Percentiles rank a stretch among this genome's conserved stretches.
Evolutionary conservation across 2,888 invertebrate species (phyloP).

Genomic region (Nomada ruficornis): DNA sequence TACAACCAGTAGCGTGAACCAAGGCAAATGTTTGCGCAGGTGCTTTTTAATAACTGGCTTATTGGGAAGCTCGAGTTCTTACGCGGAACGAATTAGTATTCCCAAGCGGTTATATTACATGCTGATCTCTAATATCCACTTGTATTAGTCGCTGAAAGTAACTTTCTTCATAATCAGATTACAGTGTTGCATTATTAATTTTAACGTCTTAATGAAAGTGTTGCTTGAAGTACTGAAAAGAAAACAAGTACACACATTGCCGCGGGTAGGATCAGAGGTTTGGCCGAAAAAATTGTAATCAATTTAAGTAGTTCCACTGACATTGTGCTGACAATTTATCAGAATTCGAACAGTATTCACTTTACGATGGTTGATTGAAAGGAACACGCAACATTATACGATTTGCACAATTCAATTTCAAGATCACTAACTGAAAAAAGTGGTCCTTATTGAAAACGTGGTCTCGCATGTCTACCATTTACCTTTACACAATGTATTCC

Average conservation of each 20-base stretch:
- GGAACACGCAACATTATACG: no score
- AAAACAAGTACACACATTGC: no score
- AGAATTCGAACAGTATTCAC: no score
- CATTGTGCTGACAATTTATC: no score
- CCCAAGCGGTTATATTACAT: conserved; percentile 11
- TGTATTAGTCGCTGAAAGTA: background rate
- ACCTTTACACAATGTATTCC: no score
- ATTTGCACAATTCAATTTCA: no score
- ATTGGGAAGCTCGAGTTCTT: conserved; percentile 41
- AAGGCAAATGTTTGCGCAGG: conserved; percentile 52
- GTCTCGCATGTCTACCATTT: no score
- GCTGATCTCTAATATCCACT: conserved; percentile 1
- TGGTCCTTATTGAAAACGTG: no score
- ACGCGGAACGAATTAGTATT: background rate
- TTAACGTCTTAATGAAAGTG: background rate
- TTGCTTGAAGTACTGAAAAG: background rate
- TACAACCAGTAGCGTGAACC: conserved; percentile 28
- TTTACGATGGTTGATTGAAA: no score
- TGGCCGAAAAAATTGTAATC: background rate
- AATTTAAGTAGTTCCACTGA: no score
- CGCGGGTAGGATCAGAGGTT: no score
- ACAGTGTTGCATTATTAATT: background rate
- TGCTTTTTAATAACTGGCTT: conserved; percentile 37
- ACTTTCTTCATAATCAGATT: conserved; percentile 1
- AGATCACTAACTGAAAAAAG: no score